phyloP scores from a whole-genome alignment of 2,113 vertebrate species.

The Sebastes schlegelii region DNA sequence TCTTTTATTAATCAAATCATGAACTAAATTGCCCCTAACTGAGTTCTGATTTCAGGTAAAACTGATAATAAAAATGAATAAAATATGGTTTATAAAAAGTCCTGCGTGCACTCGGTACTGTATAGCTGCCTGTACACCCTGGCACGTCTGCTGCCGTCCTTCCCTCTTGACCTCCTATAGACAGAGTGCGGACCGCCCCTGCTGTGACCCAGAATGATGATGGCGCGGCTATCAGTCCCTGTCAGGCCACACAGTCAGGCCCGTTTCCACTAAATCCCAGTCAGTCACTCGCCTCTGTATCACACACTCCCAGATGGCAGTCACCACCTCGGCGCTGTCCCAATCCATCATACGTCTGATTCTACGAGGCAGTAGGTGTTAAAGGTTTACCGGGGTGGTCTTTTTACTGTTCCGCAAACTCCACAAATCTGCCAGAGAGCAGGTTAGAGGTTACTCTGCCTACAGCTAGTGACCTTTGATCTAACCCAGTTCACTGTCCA shows the following conservation, averaged over 20 bases:
- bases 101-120: not conserved
- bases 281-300: conserved; percentile 70
- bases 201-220: conserved; percentile 62
- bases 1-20: not conserved
- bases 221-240: conserved; percentile 58
- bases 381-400: conserved; percentile 32
- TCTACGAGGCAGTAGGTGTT: conserved; percentile 43
- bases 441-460: conserved; percentile 56
- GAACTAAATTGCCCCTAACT: not conserved
- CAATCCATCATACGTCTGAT: conserved; percentile 64
- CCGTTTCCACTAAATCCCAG: conserved; percentile 54
- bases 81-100: not conserved
- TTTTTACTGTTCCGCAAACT: conserved; percentile 26
- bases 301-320: conserved; percentile 60
- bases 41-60: not conserved
- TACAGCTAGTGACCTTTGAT: conserved; percentile 48
- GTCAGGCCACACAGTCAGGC: conserved; percentile 62
- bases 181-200: conserved; percentile 31
- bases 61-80: not conserved
- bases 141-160: conserved; percentile 5
- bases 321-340: conserved; percentile 38
- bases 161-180: conserved; percentile 38
- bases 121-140: not conserved
- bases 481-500: conserved; percentile 48
- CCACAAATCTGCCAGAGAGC: conserved; percentile 49